Conservation (phyloP, 2,797 vertebrate species). For the Clamator glandarius region DNA sequence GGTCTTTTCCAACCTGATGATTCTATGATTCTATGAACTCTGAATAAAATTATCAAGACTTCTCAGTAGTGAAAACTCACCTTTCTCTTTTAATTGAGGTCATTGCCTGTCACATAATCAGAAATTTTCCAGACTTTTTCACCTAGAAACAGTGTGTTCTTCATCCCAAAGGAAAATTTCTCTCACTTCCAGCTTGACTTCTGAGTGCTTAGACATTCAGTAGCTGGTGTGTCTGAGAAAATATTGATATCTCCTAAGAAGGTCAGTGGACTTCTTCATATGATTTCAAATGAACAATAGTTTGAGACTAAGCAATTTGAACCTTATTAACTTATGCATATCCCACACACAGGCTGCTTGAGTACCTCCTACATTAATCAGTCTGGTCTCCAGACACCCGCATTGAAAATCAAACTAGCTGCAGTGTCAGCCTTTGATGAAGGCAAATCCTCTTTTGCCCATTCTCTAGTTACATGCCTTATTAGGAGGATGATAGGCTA, state of each 20-base stretch:
- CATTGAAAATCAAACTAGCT: conserved; percentile 48
- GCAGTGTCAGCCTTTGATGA: conserved; percentile 41
- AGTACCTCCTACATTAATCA: conserved; percentile 52
- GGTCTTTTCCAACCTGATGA: too few relatives aligned
- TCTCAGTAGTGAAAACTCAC: conserved; percentile 1
- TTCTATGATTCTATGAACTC: too few relatives aligned
- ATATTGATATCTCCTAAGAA: conserved; percentile 31
- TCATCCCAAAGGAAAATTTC: conserved; percentile 43
- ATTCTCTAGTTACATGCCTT: background rate
- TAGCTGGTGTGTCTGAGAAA: conserved; percentile 24
- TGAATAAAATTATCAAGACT: background rate
- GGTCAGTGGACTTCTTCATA: conserved; percentile 32
- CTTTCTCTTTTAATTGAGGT: conserved; percentile 4
- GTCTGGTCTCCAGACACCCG: conserved; percentile 32
- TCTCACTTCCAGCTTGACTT: conserved; percentile 38
- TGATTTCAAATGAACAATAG: conserved; percentile 26
- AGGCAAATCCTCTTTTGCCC: conserved; percentile 51
- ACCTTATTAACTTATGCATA: conserved; percentile 26
- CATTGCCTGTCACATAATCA: background rate
- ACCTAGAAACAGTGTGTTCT: background rate
- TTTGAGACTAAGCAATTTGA: conserved; percentile 26
- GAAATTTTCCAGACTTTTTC: background rate
- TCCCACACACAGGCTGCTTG: conserved; percentile 11
- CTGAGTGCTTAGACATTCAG: conserved; percentile 45
- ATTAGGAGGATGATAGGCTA: conserved; percentile 16